Conservation (phyloP, 2,888 invertebrate genomes). For the Notocelia uddmanniana region DNA sequence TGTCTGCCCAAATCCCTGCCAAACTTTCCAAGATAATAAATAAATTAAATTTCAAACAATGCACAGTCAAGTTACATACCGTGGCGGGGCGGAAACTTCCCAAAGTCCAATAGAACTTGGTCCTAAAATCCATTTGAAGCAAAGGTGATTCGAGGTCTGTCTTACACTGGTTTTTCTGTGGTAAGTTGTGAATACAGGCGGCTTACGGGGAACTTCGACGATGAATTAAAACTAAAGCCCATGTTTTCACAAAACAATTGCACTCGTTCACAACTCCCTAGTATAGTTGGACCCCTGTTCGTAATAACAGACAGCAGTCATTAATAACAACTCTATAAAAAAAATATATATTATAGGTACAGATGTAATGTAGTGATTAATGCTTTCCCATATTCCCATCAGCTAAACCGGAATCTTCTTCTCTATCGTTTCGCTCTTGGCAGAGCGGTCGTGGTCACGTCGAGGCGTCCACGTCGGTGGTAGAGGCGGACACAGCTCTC, state of each 20-base stretch:
- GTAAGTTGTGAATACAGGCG: slow-evolving; percentile 17
- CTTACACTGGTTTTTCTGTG: not conserved
- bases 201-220: slow-evolving; percentile 26
- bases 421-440: too few species aligned
- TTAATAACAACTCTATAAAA: too few species aligned
- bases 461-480: too few species aligned
- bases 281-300: not conserved
- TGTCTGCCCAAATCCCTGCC: slow-evolving; percentile 26
- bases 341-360: too few species aligned
- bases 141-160: not conserved
- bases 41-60: slow-evolving; percentile 44
- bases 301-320: too few species aligned
- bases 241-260: not conserved
- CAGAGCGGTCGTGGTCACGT: too few species aligned
- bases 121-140: not conserved
- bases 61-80: slow-evolving; percentile 1
- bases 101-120: not conserved
- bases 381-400: too few species aligned
- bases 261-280: not conserved
- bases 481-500: too few species aligned
- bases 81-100: not conserved
- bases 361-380: too few species aligned
- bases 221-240: slow-evolving; percentile 37
- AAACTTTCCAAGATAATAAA: slow-evolving; percentile 33
- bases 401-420: too few species aligned